These are phyloP conservation scores for Caloenas nicobarica DNA, from an alignment of 2,113 vertebrate species.

Conservation along the genomic window DNA sequence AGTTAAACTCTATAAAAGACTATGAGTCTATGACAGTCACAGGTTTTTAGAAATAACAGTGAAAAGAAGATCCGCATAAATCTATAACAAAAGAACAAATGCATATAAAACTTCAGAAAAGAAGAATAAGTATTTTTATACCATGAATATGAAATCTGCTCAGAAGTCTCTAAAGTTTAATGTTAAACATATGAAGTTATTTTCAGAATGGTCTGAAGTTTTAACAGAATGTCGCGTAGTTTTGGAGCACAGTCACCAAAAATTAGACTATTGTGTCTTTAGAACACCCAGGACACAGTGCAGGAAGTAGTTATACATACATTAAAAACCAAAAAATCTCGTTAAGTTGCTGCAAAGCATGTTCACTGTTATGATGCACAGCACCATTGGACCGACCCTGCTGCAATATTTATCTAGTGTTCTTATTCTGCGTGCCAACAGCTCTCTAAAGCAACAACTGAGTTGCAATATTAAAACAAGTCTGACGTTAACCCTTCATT, in stretches of 20 bases:
- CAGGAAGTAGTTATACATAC: not conserved
- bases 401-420: conserved; percentile 20
- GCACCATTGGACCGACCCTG: conserved; percentile 13
- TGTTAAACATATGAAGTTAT: not conserved
- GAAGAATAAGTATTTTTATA: conserved; percentile 37
- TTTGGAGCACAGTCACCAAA: conserved; percentile 14
- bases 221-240: not conserved
- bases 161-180: conserved; percentile 25
- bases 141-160: conserved; percentile 46
- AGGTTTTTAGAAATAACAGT: conserved; percentile 69
- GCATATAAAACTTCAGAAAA: conserved; percentile 66
- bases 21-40: conserved; percentile 61
- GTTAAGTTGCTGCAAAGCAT: not conserved
- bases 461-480: not conserved
- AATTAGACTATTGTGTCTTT: not conserved
- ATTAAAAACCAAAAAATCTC: not conserved
- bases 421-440: not conserved
- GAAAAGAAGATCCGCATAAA: conserved; percentile 58
- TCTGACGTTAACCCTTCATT: not conserved
- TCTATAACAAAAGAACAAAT: conserved; percentile 52
- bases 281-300: not conserved
- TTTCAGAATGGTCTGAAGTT: conserved; percentile 38
- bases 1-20: conserved; percentile 76
- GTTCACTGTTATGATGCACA: conserved; percentile 21
- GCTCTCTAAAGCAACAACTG: conserved; percentile 24